These are phyloP conservation scores for Meloidogyne hapla DNA, from an alignment of 1,140 invertebrate species.

Conservation along the genomic window DNA sequence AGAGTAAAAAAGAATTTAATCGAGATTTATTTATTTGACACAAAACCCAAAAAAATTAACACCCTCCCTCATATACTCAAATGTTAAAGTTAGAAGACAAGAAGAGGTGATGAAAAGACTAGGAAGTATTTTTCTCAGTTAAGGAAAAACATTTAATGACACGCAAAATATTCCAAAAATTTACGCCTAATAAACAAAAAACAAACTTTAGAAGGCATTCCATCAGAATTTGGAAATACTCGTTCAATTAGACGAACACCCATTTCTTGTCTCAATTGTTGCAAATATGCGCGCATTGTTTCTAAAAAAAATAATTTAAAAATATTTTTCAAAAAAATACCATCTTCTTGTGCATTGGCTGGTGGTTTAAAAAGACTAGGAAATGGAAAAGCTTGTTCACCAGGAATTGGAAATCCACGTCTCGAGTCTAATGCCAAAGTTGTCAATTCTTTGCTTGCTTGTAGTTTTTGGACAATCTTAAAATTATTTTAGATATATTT, in stretches of 20 bases:
- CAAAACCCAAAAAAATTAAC: neutral
- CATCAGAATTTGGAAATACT: conserved; percentile 83
- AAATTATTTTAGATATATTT: conserved; percentile 30
- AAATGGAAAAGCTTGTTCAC: conserved; percentile 90
- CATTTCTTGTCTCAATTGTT: conserved; percentile 91
- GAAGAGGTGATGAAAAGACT: no score
- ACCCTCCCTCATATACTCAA: no score
- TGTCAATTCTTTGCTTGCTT: conserved; percentile 91
- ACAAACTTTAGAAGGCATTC: conserved; percentile 82
- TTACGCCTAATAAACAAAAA: neutral
- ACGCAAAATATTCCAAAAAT: neutral
- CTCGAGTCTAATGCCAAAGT: conserved; percentile 76
- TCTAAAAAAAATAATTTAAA: conserved; percentile 70
- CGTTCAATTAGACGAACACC: conserved; percentile 84
- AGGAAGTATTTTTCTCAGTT: no score
- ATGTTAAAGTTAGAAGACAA: no score
- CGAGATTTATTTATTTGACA: no score
- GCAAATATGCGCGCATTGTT: conserved; percentile 84
- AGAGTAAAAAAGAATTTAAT: no score
- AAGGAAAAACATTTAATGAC: no score
- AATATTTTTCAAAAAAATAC: conserved; percentile 65
- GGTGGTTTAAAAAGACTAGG: conserved; percentile 94
- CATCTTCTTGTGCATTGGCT: conserved; percentile 74
- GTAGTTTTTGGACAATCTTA: conserved; percentile 71
- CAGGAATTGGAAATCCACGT: conserved; percentile 78